Percentiles rank a stretch among this genome's conserved stretches.
Evolutionary conservation across 2,888 invertebrate genomes (phyloP).

Genomic region (Cerastis leucographa): DNA sequence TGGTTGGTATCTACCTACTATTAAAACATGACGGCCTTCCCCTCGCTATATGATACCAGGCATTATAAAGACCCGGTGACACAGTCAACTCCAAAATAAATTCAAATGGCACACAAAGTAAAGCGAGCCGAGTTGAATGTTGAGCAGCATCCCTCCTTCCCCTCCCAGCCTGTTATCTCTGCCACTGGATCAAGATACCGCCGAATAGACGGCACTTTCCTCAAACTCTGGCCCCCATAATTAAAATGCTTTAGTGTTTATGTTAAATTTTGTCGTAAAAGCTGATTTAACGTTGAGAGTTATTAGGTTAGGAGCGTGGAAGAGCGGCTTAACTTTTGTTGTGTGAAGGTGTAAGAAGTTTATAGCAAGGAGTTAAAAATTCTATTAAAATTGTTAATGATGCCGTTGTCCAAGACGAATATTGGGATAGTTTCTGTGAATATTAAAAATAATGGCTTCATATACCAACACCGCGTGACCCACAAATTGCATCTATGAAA

Average conservation of each 20-base stretch:
- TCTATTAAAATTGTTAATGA: slow-evolving; percentile 12
- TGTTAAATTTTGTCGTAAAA: slow-evolving; percentile 63
- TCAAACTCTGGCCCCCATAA: slow-evolving; percentile 58
- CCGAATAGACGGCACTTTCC: slow-evolving; percentile 54
- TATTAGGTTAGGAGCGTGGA: slow-evolving; percentile 50
- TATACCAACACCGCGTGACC: background rate
- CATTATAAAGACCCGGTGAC: slow-evolving; percentile 23
- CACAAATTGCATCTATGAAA: background rate
- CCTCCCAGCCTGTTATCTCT: slow-evolving; percentile 53
- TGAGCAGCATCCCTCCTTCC: slow-evolving; percentile 54
- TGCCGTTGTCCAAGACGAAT: background rate
- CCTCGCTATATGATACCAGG: background rate
- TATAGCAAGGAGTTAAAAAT: slow-evolving; percentile 19
- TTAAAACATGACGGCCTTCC: background rate
- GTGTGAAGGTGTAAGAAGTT: slow-evolving; percentile 35
- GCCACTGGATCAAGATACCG: slow-evolving; percentile 58
- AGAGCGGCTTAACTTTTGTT: slow-evolving; percentile 35
- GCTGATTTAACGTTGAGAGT: slow-evolving; percentile 58
- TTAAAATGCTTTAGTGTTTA: slow-evolving; percentile 67
- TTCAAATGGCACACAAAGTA: slow-evolving; percentile 48
- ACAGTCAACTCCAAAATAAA: slow-evolving; percentile 38
- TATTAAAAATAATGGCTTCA: background rate
- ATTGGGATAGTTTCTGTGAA: background rate
- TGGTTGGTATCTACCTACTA: background rate
- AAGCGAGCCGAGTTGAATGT: slow-evolving; percentile 46